Evolutionary conservation across 2,888 invertebrate genomes (phyloP), one percentile per base, ranked within the genome.

Genomic region (Seira sanloemensis): DNA sequence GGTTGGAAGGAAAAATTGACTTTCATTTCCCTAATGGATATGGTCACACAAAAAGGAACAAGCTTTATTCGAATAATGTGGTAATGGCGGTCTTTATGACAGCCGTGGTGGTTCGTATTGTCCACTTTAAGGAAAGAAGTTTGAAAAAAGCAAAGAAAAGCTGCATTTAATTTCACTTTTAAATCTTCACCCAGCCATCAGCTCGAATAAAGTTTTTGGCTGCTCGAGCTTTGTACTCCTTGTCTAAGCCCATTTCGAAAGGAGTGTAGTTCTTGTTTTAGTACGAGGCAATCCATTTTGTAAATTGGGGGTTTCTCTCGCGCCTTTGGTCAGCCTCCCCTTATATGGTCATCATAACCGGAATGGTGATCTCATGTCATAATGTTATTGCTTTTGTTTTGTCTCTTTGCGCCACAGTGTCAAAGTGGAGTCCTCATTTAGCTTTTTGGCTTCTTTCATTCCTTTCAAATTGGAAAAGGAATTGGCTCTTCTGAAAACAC

Each of bases 1-100:
- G 1, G 50, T 18, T 12, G 50, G 62, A 62, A 21, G 7, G 23
- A 62, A 62, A 78, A 78, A 78, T 78, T 78, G 71, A 71, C 71
- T 78, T 78, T 78, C 78, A 78, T 78, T 78, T 78, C 78, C 78
- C 78, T 78, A 78, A 78, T 78, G 78, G 78, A 78, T 62, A 78
- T 78, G 78, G 71, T 21, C 50, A 58, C 71, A 69, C 62, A 62
- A 62, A 62, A 18, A 50, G n/a, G 50, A 50, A 62, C 62, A 62
- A 19, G 62, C 62, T 62, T 62, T 62, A 21, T 23, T 62, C 62
- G 16, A 62, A 62, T 62, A 62, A 23, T 62, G 62, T 62, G 62
- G 62, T 62, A 21, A 62, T 62, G 62, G 62, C 21, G 62, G 62
- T 62, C 62, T 9, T 23, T 62, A 62, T 62, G 19, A 62, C 21